A percentile compares a stretch with the other conserved stretches of the same genome.
These are phyloP conservation scores for Allobates femoralis DNA, from an alignment of 2,797 vertebrate species.

Conservation along the genomic window DNA sequence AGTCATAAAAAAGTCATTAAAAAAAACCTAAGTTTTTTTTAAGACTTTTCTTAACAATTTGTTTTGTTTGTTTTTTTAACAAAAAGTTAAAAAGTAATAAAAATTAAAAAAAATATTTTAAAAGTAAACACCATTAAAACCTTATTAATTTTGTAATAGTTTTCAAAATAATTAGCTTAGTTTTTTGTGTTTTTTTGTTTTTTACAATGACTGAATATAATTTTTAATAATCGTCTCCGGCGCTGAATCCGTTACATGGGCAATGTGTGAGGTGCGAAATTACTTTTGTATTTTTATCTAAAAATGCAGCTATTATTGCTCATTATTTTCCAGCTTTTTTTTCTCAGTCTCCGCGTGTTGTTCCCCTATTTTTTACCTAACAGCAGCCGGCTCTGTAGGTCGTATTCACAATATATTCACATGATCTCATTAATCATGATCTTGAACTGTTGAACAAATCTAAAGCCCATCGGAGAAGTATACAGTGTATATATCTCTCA, in stretches of 20 bases:
- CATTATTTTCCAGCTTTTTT: conserved; percentile 32
- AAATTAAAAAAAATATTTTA: no score
- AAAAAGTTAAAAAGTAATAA: no score
- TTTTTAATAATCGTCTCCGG: not conserved
- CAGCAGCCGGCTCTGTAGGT: conserved; percentile 19
- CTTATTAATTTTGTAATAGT: not conserved
- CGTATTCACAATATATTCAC: conserved; percentile 24
- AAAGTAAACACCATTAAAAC: no score
- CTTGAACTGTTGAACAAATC: conserved; percentile 53
- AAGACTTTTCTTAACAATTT: no score
- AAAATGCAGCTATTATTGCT: not conserved
- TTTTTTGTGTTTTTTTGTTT: not conserved
- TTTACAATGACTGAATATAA: not conserved
- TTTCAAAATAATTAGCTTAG: not conserved
- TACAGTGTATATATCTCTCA: conserved; percentile 57
- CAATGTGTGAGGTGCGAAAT: not conserved
- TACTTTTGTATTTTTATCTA: not conserved
- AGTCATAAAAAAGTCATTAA: no score
- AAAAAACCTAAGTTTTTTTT: no score
- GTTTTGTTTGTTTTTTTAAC: no score
- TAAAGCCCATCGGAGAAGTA: conserved; percentile 54
- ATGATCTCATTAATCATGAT: conserved; percentile 50
- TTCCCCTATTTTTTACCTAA: conserved; percentile 30
- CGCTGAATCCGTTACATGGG: not conserved
- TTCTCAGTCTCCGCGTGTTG: not conserved